Percentiles rank a stretch among this genome's conserved stretches.
Evolutionary conservation across 2,888 invertebrate genomes (phyloP).

Genomic region (Latrodectus elegans): DNA sequence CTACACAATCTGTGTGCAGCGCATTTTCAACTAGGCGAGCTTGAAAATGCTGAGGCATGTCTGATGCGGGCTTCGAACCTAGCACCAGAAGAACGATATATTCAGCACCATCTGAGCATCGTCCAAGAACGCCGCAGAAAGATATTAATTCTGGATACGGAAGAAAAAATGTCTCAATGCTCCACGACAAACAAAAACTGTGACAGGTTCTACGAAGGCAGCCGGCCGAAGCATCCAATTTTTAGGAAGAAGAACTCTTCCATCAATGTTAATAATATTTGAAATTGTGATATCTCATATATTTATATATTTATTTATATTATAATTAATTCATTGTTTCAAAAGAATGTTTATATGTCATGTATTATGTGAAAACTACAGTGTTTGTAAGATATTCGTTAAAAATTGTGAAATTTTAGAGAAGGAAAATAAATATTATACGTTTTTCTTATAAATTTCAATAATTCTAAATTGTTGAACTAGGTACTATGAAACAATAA

Average conservation of each 20-base stretch:
- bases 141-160: not conserved
- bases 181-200: not conserved
- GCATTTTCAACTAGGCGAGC: constrained; percentile 26
- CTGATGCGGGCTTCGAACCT: constrained; percentile 7
- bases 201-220: not conserved
- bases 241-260: not conserved
- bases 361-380: not conserved
- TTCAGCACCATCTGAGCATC: constrained; percentile 35
- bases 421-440: no score
- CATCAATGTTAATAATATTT: not conserved
- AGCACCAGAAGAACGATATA: constrained; percentile 31
- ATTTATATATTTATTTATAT: not conserved
- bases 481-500: no score
- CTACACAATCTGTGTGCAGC: constrained; percentile 56
- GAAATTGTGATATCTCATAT: constrained; percentile 23
- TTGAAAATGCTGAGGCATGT: constrained; percentile 38
- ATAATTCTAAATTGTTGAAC: no score
- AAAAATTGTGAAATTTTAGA: no score
- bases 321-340: not conserved
- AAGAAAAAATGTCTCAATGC: not conserved
- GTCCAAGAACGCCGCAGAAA: constrained; percentile 31
- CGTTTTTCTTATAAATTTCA: no score
- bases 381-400: constrained; percentile 9
- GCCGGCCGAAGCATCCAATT: not conserved
- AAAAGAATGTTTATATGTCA: not conserved